A percentile compares a stretch with the other conserved stretches of the same genome.
These are phyloP conservation scores for Helicoverpa assulta DNA, from an alignment of 2,888 invertebrate genomes.

Conservation along the genomic window DNA sequence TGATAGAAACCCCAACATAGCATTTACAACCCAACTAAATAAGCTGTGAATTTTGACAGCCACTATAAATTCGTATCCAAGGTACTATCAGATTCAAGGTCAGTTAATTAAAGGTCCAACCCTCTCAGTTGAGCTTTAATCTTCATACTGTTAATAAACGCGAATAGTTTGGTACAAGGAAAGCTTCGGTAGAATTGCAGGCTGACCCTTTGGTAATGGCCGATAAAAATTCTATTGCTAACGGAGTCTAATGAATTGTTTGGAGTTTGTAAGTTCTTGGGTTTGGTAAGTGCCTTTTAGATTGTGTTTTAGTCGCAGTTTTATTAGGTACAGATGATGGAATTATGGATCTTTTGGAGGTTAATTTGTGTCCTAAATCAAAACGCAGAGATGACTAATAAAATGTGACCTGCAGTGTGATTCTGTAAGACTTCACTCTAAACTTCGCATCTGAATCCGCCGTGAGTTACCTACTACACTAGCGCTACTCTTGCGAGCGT, in stretches of 20 bases:
- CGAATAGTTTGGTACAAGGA: slow-evolving; percentile 69
- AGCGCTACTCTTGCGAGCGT: too few species aligned
- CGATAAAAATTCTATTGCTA: slow-evolving; percentile 53
- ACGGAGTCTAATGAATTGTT: slow-evolving; percentile 17
- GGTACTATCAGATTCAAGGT: slow-evolving; percentile 70
- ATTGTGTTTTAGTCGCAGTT: too few species aligned
- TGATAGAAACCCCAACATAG: slow-evolving; percentile 24
- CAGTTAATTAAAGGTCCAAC: slow-evolving; percentile 81
- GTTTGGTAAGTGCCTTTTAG: too few species aligned
- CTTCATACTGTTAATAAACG: slow-evolving; percentile 79
- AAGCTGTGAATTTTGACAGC: slow-evolving; percentile 66
- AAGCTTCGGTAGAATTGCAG: slow-evolving; percentile 35
- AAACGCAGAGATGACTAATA: too few species aligned
- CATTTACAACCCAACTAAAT: slow-evolving; percentile 52
- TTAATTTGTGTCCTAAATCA: too few species aligned
- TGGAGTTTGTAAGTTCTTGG: slow-evolving; percentile 1
- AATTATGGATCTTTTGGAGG: too few species aligned
- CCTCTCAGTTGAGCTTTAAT: slow-evolving; percentile 78
- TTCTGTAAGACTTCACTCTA: too few species aligned
- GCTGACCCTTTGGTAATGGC: slow-evolving; percentile 45
- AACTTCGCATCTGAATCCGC: too few species aligned
- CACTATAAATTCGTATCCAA: slow-evolving; percentile 74
- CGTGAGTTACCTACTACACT: too few species aligned
- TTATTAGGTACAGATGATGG: too few species aligned
- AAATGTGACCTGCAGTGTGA: too few species aligned